Percentiles rank a stretch among this genome's conserved stretches.
These are phyloP conservation scores for Drosophila flavopinicola DNA, from an alignment of 2,888 invertebrate genomes.

Conservation along the genomic window DNA sequence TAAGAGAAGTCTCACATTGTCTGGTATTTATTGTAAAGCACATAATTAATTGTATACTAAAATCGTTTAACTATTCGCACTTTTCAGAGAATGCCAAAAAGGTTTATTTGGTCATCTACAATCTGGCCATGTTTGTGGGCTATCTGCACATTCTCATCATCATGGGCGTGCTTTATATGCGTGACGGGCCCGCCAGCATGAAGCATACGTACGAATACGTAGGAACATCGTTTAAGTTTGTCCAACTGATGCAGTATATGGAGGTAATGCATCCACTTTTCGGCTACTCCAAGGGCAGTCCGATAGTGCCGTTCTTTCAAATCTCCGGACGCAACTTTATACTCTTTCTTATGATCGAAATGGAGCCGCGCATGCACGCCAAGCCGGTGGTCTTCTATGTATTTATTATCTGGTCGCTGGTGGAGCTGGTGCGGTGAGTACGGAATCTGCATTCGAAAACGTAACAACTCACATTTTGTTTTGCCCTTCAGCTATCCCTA, in stretches of 20 bases:
- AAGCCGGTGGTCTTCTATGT: conserved; percentile 95
- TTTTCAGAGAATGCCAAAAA: conserved; percentile 90
- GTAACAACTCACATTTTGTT: not conserved
- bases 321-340: conserved; percentile 91
- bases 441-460: not conserved
- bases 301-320: conserved; percentile 90
- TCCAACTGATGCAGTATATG: conserved; percentile 92
- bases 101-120: conserved; percentile 94
- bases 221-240: conserved; percentile 91
- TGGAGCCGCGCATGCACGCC: conserved; percentile 93
- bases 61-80: too few relatives aligned
- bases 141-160: conserved; percentile 91
- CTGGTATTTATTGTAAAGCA: too few relatives aligned
- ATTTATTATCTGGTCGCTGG: conserved; percentile 92
- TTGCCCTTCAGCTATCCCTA: conserved; percentile 91
- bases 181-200: conserved; percentile 90
- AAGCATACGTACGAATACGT: conserved; percentile 89
- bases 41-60: too few relatives aligned
- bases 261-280: conserved; percentile 96
- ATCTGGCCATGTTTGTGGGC: conserved; percentile 94
- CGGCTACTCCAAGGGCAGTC: conserved; percentile 93
- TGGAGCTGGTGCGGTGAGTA: conserved; percentile 92
- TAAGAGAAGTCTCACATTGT: too few relatives aligned
- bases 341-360: conserved; percentile 92
- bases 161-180: conserved; percentile 90